Conservation (phyloP, 1,140 invertebrate genomes). For the Conus betulinus region DNA sequence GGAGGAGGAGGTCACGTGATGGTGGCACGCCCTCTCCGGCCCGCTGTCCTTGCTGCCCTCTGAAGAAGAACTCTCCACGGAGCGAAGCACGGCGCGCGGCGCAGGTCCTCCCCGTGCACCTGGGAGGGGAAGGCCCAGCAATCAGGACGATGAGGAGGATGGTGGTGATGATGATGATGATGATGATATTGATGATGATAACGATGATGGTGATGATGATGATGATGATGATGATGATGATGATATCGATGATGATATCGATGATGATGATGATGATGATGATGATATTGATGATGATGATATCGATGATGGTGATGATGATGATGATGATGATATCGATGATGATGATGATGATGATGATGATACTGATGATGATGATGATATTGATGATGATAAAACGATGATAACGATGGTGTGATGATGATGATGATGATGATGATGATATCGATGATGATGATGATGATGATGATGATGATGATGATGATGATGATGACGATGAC, state of each 20-base stretch:
- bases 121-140: background rate
- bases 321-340: background rate
- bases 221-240: background rate
- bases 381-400: too few species aligned
- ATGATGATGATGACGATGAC: too few species aligned
- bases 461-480: too few species aligned
- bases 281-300: background rate
- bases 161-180: too few species aligned
- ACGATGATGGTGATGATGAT: background rate
- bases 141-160: too few species aligned
- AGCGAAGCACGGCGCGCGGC: background rate
- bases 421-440: too few species aligned
- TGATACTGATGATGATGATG: background rate
- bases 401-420: background rate
- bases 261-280: background rate
- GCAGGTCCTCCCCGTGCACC: background rate
- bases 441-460: too few species aligned
- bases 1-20: background rate
- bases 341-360: background rate
- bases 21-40: background rate
- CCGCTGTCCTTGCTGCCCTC: background rate
- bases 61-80: background rate
- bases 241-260: too few species aligned
- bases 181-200: background rate
- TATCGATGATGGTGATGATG: too few species aligned